Evolutionary conservation across 2,797 vertebrate species (phyloP), one percentile per base, ranked within the genome.

Genomic region (Miichthys miiuy): DNA sequence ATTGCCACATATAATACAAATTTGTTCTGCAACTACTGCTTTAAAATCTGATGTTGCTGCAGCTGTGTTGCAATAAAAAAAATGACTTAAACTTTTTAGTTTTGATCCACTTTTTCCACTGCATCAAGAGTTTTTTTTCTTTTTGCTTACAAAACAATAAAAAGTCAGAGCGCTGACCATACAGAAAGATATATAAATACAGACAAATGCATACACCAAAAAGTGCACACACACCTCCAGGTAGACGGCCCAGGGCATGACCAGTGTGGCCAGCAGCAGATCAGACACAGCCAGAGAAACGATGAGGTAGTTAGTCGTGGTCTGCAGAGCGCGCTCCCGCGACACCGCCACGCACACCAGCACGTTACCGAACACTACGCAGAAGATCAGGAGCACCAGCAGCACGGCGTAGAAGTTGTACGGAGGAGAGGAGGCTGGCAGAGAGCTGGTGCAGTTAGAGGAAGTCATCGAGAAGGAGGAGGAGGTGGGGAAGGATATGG

Each of bases 251-350:
- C 95, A 95, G 51, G 94, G 95, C 95, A 95, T 95, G 84, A 96
- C 95, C 79, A 95, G 92, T 0, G 93, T 94, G 72, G 93, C 94
- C 80, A 95, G 88, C 84, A 96, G 93, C 79, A 96, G 87, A 81
- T 96, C 95, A 0, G 95, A 94, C 72, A 96, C 95, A 0, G 94
- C 95, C 84, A 96, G 89, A 1, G 94, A 95, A 54, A 95, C 95
- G 12, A 95, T 95, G 84, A 95, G 94, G 91, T 96, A 95, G 91
- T 96, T 96, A 87, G 95, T 96, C 77, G 95, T 95, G 68, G 94
- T 95, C 90, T 95, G 95, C 50, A 95, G 90, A 1, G 94, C 88
- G 0, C 92, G 92, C 72, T 96, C 95, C 55, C 92, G 87, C 0
- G 95, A 95, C 68, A 95, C 94, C 0, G 94, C 94, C 79, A 95